These are phyloP conservation scores for Lagria hirta DNA, from an alignment of 2,888 invertebrate genomes.

Conservation along the genomic window DNA sequence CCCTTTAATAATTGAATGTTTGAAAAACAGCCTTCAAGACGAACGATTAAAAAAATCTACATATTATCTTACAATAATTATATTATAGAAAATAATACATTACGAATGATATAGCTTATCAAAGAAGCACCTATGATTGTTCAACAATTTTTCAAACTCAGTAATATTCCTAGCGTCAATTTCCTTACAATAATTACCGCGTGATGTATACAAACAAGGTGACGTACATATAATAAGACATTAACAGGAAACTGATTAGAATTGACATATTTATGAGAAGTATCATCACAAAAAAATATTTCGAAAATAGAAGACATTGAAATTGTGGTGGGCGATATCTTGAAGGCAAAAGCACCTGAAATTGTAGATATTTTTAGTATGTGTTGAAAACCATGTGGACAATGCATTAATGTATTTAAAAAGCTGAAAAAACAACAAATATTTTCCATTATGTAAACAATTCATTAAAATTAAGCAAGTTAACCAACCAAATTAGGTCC, in stretches of 20 bases:
- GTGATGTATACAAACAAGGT: slow-evolving; percentile 18
- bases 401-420: slow-evolving; percentile 13
- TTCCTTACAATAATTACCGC: slow-evolving; percentile 15
- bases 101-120: no score
- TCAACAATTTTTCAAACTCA: no score
- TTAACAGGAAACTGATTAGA: slow-evolving; percentile 18
- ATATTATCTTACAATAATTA: no score
- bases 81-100: no score
- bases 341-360: slow-evolving; percentile 23
- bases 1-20: no score
- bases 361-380: slow-evolving; percentile 18
- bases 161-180: slow-evolving; percentile 16
- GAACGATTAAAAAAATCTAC: no score
- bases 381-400: slow-evolving; percentile 7
- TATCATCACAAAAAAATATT: slow-evolving; percentile 5
- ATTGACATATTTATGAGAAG: slow-evolving; percentile 15
- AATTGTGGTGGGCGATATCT: slow-evolving; percentile 15
- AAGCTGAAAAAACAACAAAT: slow-evolving; percentile 1
- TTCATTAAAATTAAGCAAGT: slow-evolving; percentile 13
- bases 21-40: no score
- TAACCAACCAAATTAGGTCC: slow-evolving; percentile 19
- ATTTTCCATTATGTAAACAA: neutral
- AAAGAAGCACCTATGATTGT: no score
- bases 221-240: no score
- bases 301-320: slow-evolving; percentile 24